Base-by-base conservation (phyloP, 2,888 invertebrate species). In the Trichogramma dendrolimi region DNA sequence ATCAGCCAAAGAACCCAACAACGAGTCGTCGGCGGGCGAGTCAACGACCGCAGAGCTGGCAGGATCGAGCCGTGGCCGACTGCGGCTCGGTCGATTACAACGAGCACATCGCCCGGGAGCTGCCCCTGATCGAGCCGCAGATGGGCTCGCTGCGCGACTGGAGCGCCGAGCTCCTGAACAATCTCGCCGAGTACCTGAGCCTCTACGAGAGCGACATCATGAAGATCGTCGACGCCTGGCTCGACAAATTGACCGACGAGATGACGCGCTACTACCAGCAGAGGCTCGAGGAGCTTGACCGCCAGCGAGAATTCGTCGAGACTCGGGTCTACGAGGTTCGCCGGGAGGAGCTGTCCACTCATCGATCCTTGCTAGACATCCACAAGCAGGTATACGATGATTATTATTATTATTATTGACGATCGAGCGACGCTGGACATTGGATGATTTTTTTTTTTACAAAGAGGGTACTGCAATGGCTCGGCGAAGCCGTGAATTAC, bases 301-400 rank as follows among this genome's bases (percentile, higher is more conserved):
- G 65, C 10, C 59, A 59, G 54, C 62, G 61, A 0, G 57, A 67
- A 51, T 58, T 63, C 11, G 63, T 71, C 52, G 40, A 10, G 4
- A 60, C 52, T 38, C 10, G 58, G 27, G 43, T 62, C 51, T 67
- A 67, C 55, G 62, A 64, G 4, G 14, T 62, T 48, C 66, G 70
- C 39, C 48, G 59, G 6, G 52, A 57, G 8, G 70, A 71, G 59
- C 64, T 71, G 6, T 39, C 57, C 10, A 47, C 42, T 40, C 70
- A 71, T 51, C 58, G 57, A 14, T 41, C 59, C 27, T 43, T 59
- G n/a, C 55, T 71, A n/a, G 65, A 69, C 5, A 55, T 55, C 11
- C 69, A 70, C 43, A 67, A 62, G 60, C 65, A 55, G 53, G 70
- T 71, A 52, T 51, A 27, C 41, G 27, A 41, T 14, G 40, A 44